Percentiles rank a stretch among this genome's conserved stretches.
Conservation (phyloP, 2,797 vertebrate genomes). For the Xenops minutus region DNA sequence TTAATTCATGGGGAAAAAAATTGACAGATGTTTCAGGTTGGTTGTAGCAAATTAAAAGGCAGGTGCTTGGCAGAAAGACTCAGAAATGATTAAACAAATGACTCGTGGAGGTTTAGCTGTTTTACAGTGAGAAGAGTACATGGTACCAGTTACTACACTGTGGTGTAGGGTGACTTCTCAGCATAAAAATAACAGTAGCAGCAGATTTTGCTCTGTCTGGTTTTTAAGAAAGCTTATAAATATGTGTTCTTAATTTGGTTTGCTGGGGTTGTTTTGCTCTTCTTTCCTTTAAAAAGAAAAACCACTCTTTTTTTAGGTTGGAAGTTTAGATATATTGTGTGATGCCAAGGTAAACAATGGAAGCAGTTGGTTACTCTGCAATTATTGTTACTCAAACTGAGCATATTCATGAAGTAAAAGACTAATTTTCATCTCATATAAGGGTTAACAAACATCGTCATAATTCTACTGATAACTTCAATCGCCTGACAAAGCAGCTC, state of each 20-base stretch:
- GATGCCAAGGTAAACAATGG: not conserved
- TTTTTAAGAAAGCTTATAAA: not conserved
- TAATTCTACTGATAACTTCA: not conserved
- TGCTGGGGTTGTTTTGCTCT: not conserved
- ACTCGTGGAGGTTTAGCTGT: not conserved
- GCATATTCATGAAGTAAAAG: not conserved
- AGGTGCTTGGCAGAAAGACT: slow-evolving; percentile 45
- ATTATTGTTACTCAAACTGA: not conserved
- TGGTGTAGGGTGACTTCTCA: not conserved
- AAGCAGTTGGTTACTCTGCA: not conserved
- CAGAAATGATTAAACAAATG: slow-evolving; percentile 26
- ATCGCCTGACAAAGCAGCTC: not conserved
- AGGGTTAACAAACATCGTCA: not conserved
- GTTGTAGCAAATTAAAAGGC: slow-evolving; percentile 70
- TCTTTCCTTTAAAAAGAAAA: not conserved
- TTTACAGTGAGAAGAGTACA: not conserved
- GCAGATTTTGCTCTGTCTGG: not conserved
- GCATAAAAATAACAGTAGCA: not conserved
- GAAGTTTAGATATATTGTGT: not conserved
- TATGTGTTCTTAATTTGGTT: not conserved
- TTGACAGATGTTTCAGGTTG: slow-evolving; percentile 70
- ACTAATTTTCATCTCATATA: not conserved
- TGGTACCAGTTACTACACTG: no score
- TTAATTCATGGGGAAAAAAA: slow-evolving; percentile 62
- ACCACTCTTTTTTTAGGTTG: not conserved